A percentile compares a stretch with the other conserved stretches of the same genome.
phyloP scores from a whole-genome alignment of 1,140 invertebrate genomes.

The Scaptomyza hsui region DNA sequence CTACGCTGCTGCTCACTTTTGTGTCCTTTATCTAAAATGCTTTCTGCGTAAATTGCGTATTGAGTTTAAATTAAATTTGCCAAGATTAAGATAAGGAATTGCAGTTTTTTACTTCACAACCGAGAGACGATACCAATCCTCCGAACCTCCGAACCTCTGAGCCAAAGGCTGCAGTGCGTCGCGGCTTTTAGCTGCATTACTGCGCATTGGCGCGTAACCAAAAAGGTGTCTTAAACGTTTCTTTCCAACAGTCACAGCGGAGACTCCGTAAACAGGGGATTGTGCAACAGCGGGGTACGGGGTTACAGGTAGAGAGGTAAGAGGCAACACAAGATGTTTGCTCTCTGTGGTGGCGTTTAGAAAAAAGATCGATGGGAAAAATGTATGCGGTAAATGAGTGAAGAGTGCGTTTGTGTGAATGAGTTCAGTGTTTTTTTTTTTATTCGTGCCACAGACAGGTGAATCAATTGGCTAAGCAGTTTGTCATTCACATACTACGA shows the following conservation, averaged over 20 bases:
- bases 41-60: slow-evolving; percentile 83
- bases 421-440: background rate
- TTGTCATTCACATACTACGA: background rate
- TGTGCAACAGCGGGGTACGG: background rate
- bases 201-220: slow-evolving; percentile 61
- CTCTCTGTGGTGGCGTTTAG: slow-evolving; percentile 20
- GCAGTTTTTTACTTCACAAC: slow-evolving; percentile 42
- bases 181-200: slow-evolving; percentile 40
- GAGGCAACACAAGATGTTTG: slow-evolving; percentile 3
- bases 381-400: slow-evolving; percentile 43
- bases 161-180: slow-evolving; percentile 27
- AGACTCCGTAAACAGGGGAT: background rate
- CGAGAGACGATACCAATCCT: background rate
- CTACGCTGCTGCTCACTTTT: slow-evolving; percentile 48
- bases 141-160: too few relatives aligned
- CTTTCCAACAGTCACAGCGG: slow-evolving; percentile 18
- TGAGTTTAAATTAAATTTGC: slow-evolving; percentile 83
- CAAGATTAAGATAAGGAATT: slow-evolving; percentile 79
- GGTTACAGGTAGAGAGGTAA: background rate
- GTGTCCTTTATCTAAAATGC: slow-evolving; percentile 79
- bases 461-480: slow-evolving; percentile 27
- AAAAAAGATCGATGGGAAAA: slow-evolving; percentile 38
- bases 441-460: slow-evolving; percentile 3
- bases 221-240: slow-evolving; percentile 81
- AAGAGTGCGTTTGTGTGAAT: slow-evolving; percentile 16